These are phyloP conservation scores for Ranitomeya variabilis DNA, from an alignment of 2,113 vertebrate genomes.

Conservation along the genomic window DNA sequence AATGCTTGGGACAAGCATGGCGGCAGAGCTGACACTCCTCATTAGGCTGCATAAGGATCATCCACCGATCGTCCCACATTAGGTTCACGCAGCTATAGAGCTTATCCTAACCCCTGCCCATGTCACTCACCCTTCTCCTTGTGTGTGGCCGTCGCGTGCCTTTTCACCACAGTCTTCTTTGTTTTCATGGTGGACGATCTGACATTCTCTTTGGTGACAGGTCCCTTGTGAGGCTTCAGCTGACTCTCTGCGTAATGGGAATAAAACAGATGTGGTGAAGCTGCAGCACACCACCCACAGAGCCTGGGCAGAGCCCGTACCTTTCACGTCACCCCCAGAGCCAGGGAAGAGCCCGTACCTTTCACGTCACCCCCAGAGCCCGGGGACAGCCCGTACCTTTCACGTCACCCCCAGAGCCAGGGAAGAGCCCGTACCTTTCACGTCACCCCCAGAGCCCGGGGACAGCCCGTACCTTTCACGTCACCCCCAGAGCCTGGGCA, in stretches of 20 bases:
- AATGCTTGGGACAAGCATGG: background rate
- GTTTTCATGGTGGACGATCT: conserved; percentile 65
- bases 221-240: conserved; percentile 61
- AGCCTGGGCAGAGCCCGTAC: no score
- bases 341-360: no score
- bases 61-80: background rate
- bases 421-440: no score
- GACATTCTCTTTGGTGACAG: conserved; percentile 59
- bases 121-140: conserved; percentile 71
- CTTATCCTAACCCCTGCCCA: background rate
- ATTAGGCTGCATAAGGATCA: background rate
- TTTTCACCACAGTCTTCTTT: conserved; percentile 73
- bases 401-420: no score
- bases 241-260: conserved; percentile 53
- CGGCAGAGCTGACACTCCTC: background rate
- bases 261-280: background rate
- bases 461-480: no score
- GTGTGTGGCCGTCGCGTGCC: conserved; percentile 57
- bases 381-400: no score
- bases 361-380: no score
- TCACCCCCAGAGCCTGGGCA: no score
- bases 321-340: no score
- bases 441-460: no score
- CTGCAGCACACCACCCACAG: no score
- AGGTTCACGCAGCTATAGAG: background rate